Base-by-base conservation (phyloP, 2,888 invertebrate species). In the Acronicta leporina region DNA sequence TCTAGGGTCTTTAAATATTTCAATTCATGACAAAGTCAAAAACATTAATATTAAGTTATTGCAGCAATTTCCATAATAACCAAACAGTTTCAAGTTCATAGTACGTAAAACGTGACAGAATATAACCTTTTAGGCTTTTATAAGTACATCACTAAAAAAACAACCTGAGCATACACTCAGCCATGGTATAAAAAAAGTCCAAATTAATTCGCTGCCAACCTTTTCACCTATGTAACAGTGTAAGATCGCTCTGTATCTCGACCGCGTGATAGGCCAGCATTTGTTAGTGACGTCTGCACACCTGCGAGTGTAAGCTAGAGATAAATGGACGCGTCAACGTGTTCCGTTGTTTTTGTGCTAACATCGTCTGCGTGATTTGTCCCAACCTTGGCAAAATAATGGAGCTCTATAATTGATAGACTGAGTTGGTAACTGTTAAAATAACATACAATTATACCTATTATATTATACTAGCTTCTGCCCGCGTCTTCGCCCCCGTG, bases 231-330 rank as follows among this genome's bases (percentile, higher is more conserved):
- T 49, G 14, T 58, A 10, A 30, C 11, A 35, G 35, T 33, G 52
- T 38, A 46, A 60, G 47, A 60, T 49, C 64, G 51, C 33, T 68
- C 48, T 44, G 65, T 70, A 51, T 48, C 61, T 55, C 67, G 41
- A 64, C 75, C 70, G 60, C 76, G 66, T 72, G 77, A 80, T 80
- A 69, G 72, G 44, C 46, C 2, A 45, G 52, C 80, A 80, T 81
- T 80, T 71, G 73, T 77, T 57, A 58, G 68, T 76, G 74, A 77
- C 69, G 66, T 59, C 42, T 33, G 48, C 74, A 65, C 77, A 76
- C 77, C 77, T 81, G 81, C 73, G 75, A 63, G 48, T 71, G 62
- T 56, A 27, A 60, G 40, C 66, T 60, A 16, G 42, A 77, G 78
- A 81, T 61, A 78, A 80, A 81, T 81, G 64, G 49, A 63, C 54